These are phyloP conservation scores for Vireo griseus DNA, from an alignment of 2,797 vertebrate genomes.

Conservation along the genomic window DNA sequence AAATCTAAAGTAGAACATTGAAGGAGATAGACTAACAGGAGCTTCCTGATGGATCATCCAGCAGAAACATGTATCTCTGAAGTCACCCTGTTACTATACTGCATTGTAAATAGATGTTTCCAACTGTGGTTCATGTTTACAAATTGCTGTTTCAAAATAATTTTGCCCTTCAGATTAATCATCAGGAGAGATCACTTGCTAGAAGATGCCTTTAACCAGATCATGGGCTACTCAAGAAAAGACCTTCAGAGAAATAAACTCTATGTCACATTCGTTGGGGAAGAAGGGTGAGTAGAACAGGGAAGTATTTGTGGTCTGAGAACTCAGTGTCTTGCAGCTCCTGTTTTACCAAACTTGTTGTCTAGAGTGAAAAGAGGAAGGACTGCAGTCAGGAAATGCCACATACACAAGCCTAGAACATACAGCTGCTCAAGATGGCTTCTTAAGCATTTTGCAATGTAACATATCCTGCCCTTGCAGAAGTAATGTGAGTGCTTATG, in stretches of 20 bases:
- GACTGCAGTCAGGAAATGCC: constrained; percentile 62
- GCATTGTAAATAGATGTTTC: background rate
- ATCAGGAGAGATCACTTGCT: constrained; percentile 95
- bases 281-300: constrained; percentile 89
- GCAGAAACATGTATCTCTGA: background rate
- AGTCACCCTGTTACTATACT: background rate
- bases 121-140: background rate
- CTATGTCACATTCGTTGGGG: constrained; percentile 94
- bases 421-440: constrained; percentile 40
- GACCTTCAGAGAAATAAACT: constrained; percentile 96
- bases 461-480: background rate
- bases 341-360: constrained; percentile 51
- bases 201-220: constrained; percentile 98
- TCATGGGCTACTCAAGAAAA: constrained; percentile 97
- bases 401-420: constrained; percentile 38
- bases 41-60: background rate
- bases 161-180: constrained; percentile 82
- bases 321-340: constrained; percentile 11
- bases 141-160: constrained; percentile 3
- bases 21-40: background rate
- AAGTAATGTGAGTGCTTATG: background rate
- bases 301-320: constrained; percentile 27
- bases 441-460: constrained; percentile 10
- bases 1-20: background rate
- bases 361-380: constrained; percentile 67